Evolutionary conservation across 2,888 invertebrate species (phyloP), one percentile per base, ranked within the genome.

Genomic region (Xestia c-nigrum): DNA sequence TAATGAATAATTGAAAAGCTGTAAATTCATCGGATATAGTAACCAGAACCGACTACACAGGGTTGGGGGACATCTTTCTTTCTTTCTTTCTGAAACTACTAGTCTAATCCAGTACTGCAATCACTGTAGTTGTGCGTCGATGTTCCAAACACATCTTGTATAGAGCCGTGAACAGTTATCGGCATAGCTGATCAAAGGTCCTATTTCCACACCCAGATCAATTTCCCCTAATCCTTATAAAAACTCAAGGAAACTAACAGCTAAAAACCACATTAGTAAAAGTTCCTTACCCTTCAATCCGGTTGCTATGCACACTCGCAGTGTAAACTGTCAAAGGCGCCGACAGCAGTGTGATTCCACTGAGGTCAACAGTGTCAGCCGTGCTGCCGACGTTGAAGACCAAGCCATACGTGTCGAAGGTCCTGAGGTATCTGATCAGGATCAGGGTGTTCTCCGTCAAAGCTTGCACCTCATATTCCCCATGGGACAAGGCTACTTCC

Each of bases 381-480:
- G 76, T 85, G 2, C 91, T 88, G 0, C 96, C 96, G 61, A 97
- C 96, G 91, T 98, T 98, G 80, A 97, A 93, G 12, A 97, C 88
- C 31, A 97, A 91, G 0, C 94, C 93, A 83, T 92, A 92, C 0
- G 93, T 91, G 77, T 94, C 93, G 78, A 91, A 87, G 3, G 93
- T 93, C 50, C 81, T 72, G 19, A 95, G 89, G 74, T 92, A 85
- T 2, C 95, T 89, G 57, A 93, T 90, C 21, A 95, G 81, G 21
- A 91, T 70, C 50, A 95, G 75, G 1, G 92, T 94, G 73, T 92
- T 88, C 55, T 88, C 89, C 2, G 91, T 88, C 31, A 95, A 74
- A 0, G 93, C 93, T 64, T 93, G 88, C 10, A 96, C 87, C 74
- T 94, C 90, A 68, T 93, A 87, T 10, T 89, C 88, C 0, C 97